Base-by-base conservation (phyloP, 2,888 invertebrate species). In the Pseudococcus longispinus region DNA sequence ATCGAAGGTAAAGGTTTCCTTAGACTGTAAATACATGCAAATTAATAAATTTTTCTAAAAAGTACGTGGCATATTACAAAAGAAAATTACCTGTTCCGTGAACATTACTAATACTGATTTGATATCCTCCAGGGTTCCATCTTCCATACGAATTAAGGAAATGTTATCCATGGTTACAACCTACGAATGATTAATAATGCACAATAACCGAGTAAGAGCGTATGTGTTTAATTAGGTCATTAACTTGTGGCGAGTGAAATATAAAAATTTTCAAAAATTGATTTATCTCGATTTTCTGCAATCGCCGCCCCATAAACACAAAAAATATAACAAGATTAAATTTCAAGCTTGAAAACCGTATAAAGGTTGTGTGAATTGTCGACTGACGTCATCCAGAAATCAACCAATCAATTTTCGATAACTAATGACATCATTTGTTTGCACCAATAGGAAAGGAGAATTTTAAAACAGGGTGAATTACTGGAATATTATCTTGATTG, bases 81-180 rank as follows among this genome's bases (percentile, higher is more conserved):
- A 18, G 32, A 13, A 51, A 60, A n/a, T 32, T 87, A 87, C 87
- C 74, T 84, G 70, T 13, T 87, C 87, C 20, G 83, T 65, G 32
- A 87, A 87, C 65, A 84, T 70, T n/a, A n/a, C 15, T 29, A 87
- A 32, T 70, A 87, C 83, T 5, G 42, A 42, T 87, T 87, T 65
- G 44, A 70, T 82, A 83, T 83, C 83, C 20, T 83, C 84, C 51
- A 70, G 18, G 42, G 65, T 70, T 44, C 83, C 83, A 86, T 77
- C 86, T 80, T 86, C 86, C 77, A 86, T 86, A 37, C 86, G 86
- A 86, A 86, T 86, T 44, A 86, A 26, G 2, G 86, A 70, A 77
- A 86, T 77, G 37, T 86, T 86, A 80, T 86, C 86, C 86, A 86
- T 86, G 42, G 42, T 42, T 42, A 80, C 77, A 80, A 80, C 42